These are phyloP conservation scores for Hiodon alosoides DNA, from an alignment of 2,113 vertebrate species.

Conservation along the genomic window DNA sequence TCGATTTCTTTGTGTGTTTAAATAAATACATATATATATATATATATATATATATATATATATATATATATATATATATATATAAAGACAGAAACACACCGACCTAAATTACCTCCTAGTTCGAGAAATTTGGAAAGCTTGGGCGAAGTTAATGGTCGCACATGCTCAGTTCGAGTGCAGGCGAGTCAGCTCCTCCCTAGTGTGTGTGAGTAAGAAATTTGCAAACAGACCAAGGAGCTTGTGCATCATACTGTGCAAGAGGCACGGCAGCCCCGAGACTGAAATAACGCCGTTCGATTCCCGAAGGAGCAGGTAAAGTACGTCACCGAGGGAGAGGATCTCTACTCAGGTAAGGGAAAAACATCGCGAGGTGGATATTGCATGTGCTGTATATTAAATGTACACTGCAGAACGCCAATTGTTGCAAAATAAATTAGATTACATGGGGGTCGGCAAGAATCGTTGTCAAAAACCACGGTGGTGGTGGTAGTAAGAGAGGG, in stretches of 20 bases:
- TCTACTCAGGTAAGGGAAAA: slow-evolving; percentile 20
- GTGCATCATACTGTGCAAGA: slow-evolving; percentile 5
- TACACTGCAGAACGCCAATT: no score
- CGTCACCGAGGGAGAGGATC: slow-evolving; percentile 24
- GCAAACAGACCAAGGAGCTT: slow-evolving; percentile 16
- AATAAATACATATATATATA: no score
- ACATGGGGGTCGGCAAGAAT: no score
- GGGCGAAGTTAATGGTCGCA: not conserved
- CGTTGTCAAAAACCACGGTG: no score
- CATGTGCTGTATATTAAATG: not conserved
- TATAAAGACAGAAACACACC: no score
- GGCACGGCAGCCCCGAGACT: not conserved
- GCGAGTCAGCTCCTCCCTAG: slow-evolving; percentile 17
- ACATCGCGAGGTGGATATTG: not conserved
- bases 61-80: no score
- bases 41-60: no score
- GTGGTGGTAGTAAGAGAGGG: no score
- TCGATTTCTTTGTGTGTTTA: no score
- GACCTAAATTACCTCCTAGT: no score
- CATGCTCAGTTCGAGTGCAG: slow-evolving; percentile 19
- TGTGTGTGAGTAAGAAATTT: slow-evolving; percentile 18
- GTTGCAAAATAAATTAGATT: no score
- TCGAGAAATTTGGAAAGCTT: not conserved
- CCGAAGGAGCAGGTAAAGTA: slow-evolving; percentile 4
- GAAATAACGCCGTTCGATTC: slow-evolving; percentile 2